phyloP scores from a whole-genome alignment of 2,113 vertebrate genomes.

The Mobula hypostoma region DNA sequence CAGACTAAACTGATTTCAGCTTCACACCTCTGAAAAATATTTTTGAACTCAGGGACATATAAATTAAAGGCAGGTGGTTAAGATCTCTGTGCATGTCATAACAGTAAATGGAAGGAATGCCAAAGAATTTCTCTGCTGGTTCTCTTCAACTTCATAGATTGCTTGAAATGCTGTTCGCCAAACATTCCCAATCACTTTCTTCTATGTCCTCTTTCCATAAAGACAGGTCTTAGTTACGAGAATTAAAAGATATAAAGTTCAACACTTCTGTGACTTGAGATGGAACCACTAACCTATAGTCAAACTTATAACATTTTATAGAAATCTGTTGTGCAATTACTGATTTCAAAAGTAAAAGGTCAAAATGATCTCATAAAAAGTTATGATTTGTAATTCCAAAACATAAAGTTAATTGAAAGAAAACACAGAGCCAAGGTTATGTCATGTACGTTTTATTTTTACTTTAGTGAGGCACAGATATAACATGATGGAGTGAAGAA shows the following conservation, averaged over 20 bases:
- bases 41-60: not conserved
- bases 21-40: constrained; percentile 26
- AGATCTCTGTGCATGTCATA: constrained; percentile 5
- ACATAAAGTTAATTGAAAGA: too few relatives aligned
- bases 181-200: not conserved
- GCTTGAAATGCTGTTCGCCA: not conserved
- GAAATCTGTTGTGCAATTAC: not conserved
- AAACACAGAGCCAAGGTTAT: too few relatives aligned
- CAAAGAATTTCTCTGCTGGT: not conserved
- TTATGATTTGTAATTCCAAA: not conserved
- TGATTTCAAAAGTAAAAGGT: not conserved
- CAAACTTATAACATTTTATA: not conserved
- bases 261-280: not conserved
- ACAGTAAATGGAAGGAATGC: not conserved
- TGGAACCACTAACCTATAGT: not conserved
- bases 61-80: constrained; percentile 12
- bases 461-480: too few relatives aligned
- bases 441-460: too few relatives aligned
- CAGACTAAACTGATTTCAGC: constrained; percentile 10
- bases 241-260: not conserved
- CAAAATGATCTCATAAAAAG: not conserved
- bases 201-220: not conserved
- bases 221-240: not conserved
- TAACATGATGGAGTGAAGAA: too few relatives aligned
- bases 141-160: not conserved